Percentiles rank a stretch among this genome's conserved stretches.
Evolutionary conservation across 92 coral and sea anemone genomes (phyloP).

Genomic region (Ricordea florida): DNA sequence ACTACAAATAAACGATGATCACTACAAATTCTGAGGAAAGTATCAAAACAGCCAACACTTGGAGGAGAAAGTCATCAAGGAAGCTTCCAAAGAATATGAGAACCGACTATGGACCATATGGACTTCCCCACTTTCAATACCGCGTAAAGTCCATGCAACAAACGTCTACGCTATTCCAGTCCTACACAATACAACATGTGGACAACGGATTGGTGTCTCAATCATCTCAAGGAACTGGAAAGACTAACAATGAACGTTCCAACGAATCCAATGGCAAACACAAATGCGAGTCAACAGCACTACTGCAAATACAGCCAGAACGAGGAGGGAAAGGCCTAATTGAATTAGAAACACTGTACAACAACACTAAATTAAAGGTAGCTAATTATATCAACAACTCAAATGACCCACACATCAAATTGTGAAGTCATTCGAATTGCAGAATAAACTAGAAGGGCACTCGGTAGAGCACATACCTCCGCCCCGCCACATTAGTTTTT

Average conservation of each 20-base stretch:
- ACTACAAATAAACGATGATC: background rate
- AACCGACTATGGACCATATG: conserved; percentile 24
- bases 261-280: conserved; percentile 10
- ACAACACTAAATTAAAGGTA: background rate
- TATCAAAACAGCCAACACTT: background rate
- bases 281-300: background rate
- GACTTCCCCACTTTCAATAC: conserved; percentile 32
- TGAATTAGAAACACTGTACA: too few relatives aligned
- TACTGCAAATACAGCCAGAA: background rate
- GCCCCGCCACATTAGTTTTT: too few relatives aligned
- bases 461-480: too few relatives aligned
- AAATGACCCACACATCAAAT: background rate
- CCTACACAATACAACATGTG: conserved; percentile 29
- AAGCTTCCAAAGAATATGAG: conserved; percentile 25
- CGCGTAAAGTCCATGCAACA: too few relatives aligned
- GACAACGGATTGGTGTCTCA: conserved; percentile 27
- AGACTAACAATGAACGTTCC: conserved; percentile 21
- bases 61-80: background rate
- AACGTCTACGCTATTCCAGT: conserved; percentile 13
- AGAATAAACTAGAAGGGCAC: too few relatives aligned
- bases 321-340: too few relatives aligned
- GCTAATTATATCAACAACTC: background rate
- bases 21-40: background rate
- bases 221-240: conserved; percentile 28
- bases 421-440: background rate